Percentiles rank a stretch among this genome's conserved stretches.
phyloP scores from a whole-genome alignment of 2,113 vertebrate species.

The Podiceps cristatus region DNA sequence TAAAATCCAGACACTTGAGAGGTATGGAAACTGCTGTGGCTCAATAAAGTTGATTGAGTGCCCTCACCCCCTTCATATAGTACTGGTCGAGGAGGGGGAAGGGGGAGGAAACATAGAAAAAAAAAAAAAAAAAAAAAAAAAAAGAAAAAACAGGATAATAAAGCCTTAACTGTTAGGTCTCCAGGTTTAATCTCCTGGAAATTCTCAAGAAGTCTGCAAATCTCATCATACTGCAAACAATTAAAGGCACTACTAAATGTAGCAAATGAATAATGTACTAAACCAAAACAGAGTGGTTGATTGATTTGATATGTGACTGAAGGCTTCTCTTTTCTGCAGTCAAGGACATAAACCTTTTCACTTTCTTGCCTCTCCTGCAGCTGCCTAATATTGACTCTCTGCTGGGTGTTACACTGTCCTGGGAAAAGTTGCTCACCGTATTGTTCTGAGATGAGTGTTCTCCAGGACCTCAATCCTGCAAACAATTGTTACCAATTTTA shows the following conservation, averaged over 20 bases:
- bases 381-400: conserved; percentile 39
- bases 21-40: conserved; percentile 3
- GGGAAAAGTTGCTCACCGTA: neutral
- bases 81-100: too few species aligned
- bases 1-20: conserved; percentile 27
- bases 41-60: conserved; percentile 53
- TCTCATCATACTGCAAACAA: neutral
- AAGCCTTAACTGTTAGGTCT: neutral
- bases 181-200: neutral
- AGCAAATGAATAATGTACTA: neutral
- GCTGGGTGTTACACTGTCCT: neutral
- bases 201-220: conserved; percentile 7
- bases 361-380: conserved; percentile 24
- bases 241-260: neutral
- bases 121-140: neutral
- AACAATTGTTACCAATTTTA: neutral
- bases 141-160: neutral
- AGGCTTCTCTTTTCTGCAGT: conserved; percentile 14
- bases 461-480: neutral
- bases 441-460: conserved; percentile 13
- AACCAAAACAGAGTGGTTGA: neutral
- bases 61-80: neutral
- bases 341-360: conserved; percentile 34
- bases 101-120: neutral
- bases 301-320: conserved; percentile 24